Conservation (phyloP, 2,113 vertebrate species). For the Oncorhynchus nerka region DNA sequence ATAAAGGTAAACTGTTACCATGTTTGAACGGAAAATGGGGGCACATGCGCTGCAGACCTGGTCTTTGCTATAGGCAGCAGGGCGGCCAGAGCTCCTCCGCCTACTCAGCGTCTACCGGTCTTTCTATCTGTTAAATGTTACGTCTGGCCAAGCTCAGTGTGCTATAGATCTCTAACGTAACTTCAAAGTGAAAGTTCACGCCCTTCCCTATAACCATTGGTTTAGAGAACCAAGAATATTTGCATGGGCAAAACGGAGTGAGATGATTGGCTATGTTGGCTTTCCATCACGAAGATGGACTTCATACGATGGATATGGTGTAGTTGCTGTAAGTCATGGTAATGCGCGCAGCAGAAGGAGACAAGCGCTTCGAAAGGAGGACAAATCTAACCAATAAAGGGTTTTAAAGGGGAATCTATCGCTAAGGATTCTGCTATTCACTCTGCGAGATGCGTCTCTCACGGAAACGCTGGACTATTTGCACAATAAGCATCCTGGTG, state of each 20-base stretch:
- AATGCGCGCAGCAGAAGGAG: constrained; percentile 29
- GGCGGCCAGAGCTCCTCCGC: too few relatives aligned
- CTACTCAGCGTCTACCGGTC: too few relatives aligned
- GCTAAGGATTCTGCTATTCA: constrained; percentile 2
- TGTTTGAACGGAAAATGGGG: too few relatives aligned
- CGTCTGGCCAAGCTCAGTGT: constrained; percentile 15
- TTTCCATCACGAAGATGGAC: constrained; percentile 35
- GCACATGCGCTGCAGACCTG: too few relatives aligned
- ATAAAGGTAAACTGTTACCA: too few relatives aligned
- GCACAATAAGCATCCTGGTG: constrained; percentile 84
- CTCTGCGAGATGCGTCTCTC: constrained; percentile 79
- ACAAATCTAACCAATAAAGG: constrained; percentile 16
- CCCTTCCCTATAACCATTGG: constrained; percentile 21
- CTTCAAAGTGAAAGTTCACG: constrained; percentile 36
- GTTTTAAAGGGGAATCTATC: neutral
- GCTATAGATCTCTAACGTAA: constrained; percentile 29
- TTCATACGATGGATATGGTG: constrained; percentile 26
- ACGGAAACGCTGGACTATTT: constrained; percentile 84
- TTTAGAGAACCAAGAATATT: neutral
- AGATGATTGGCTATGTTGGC: constrained; percentile 30
- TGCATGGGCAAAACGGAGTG: constrained; percentile 15
- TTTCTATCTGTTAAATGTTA: constrained; percentile 12
- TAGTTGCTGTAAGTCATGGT: constrained; percentile 44
- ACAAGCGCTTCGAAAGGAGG: neutral
- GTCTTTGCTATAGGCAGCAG: too few relatives aligned